Base-by-base conservation (phyloP, 2,113 vertebrate genomes). In the Bungarus multicinctus region DNA sequence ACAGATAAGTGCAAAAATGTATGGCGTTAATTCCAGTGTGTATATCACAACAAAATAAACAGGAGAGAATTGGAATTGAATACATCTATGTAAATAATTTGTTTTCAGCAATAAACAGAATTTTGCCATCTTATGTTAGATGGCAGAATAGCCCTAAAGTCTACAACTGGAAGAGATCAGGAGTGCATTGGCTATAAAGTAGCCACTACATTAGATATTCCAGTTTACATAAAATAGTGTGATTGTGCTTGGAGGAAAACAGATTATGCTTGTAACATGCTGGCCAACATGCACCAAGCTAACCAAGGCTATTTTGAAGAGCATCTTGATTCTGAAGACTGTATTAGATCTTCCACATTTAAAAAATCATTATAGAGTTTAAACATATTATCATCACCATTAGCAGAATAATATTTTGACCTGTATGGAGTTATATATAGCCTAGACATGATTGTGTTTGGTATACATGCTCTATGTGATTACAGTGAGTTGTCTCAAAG, bases 341-440 rank as follows among this genome's bases (percentile, higher is more conserved):
- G 6, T 39, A 81, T 22, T 20, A 94, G n/a, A 8, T 90, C 27
- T 92, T 22, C n/a, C 16, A 89, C 93, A 96, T 95, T 87, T 88
- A 92, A 5, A 89, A 52, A 90, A 93, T 16, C 64, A 55, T 88
- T 91, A 86, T 39, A 88, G 95, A 86, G 60, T 91, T 93, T 39
- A 54, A 94, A 92, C 69, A 50, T 93, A 11, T 58, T 43, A 64
- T 86, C 30, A 52, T 9, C 69, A 47, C 60, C 18, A 69, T 69
- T 69, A 34, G 30, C 64, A 69, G 1, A 69, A 16, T 69, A 69
- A 69, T 69, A 91, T 96, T 91, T 88, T 94, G 94, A 95, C 91
- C 94, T 94, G 95, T 69, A 18, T 92, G 9, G 92, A 94, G 30
- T 43, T 81, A 43, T 43, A 39, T 81, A 43, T 81, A 43, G 34